Conservation (phyloP, 2,113 vertebrate genomes). For the Colaptes auratus region DNA sequence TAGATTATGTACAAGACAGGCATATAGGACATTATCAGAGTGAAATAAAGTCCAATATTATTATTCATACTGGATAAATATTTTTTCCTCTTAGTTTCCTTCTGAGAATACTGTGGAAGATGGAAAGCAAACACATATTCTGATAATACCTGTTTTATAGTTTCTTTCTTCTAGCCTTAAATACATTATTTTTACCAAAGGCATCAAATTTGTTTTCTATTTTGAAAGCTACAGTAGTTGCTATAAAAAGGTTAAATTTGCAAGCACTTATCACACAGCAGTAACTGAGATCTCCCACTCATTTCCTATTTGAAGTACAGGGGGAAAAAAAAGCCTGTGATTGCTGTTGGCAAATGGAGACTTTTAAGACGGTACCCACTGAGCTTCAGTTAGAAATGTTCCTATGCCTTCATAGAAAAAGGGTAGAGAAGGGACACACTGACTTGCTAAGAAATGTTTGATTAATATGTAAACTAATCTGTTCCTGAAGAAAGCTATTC, state of each 20-base stretch:
- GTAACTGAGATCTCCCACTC: constrained; percentile 69
- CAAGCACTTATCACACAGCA: constrained; percentile 63
- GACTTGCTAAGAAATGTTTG: constrained; percentile 13
- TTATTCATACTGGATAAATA: neutral
- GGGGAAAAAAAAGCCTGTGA: neutral
- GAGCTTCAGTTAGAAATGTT: constrained; percentile 43
- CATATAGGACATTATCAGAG: neutral
- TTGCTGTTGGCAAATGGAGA: constrained; percentile 61
- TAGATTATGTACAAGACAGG: neutral
- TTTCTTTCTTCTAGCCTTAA: constrained; percentile 46
- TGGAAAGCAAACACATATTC: neutral
- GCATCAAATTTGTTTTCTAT: constrained; percentile 66
- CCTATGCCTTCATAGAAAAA: neutral
- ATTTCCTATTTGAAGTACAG: constrained; percentile 67
- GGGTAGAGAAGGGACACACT: neutral
- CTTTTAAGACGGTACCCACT: constrained; percentile 29
- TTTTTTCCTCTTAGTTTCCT: neutral
- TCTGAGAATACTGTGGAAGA: neutral
- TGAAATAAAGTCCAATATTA: neutral
- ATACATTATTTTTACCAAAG: constrained; percentile 52
- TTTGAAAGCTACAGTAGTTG: constrained; percentile 66
- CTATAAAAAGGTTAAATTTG: constrained; percentile 72
- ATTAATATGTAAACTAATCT: constrained; percentile 46
- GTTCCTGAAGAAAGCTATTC: constrained; percentile 37
- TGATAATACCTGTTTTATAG: constrained; percentile 9